Percentiles rank a stretch among this genome's conserved stretches.
Conservation (phyloP, 2,888 invertebrate genomes). For the Aspidiotus destructor region DNA sequence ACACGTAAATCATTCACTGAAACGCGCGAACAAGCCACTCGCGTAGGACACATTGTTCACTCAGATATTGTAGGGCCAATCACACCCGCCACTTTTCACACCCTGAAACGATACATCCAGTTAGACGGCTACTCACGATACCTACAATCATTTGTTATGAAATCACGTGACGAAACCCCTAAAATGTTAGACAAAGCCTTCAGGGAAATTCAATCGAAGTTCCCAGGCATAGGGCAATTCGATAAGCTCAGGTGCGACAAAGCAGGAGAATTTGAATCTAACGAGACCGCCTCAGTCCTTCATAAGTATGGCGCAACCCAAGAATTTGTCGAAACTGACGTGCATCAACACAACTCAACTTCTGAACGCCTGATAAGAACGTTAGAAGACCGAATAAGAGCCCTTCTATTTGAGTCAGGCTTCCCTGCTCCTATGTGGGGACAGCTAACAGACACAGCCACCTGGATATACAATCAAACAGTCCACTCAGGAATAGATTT, state of each 20-base stretch:
- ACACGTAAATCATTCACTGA: neutral
- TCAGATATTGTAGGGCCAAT: conserved; percentile 6
- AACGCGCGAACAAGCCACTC: neutral
- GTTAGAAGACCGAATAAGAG: neutral
- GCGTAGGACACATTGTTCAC: neutral
- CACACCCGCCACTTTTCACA: neutral
- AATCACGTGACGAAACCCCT: neutral
- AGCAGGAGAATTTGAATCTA: neutral
- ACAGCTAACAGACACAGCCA: neutral
- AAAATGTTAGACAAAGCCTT: neutral
- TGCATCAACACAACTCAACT: neutral
- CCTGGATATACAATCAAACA: neutral
- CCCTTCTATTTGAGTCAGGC: neutral
- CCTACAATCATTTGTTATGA: neutral
- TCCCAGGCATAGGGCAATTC: neutral
- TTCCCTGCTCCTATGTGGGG: neutral
- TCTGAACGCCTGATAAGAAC: neutral
- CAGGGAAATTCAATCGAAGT: neutral
- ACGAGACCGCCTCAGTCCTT: neutral
- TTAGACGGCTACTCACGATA: conserved; percentile 5
- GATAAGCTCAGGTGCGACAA: neutral
- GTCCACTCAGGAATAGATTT: neutral
- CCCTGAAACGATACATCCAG: neutral
- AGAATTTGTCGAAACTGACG: neutral
- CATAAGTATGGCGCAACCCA: neutral